Evolutionary conservation across 2,797 vertebrate species (phyloP).

Genomic region (Anguilla obscura): DNA sequence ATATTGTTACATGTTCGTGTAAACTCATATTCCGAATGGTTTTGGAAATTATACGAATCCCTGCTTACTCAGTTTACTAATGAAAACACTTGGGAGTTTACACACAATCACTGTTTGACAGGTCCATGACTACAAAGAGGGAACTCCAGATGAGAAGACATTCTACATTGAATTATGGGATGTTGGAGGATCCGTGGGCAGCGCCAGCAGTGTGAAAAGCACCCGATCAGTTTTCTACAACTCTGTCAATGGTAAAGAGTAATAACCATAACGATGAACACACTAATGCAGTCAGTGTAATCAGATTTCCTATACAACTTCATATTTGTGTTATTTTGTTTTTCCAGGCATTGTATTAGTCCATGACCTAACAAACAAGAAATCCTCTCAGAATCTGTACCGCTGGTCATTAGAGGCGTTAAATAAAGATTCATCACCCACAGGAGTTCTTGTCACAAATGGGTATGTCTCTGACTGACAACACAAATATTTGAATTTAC

Average conservation of each 20-base stretch:
- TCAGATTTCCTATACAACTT: not conserved
- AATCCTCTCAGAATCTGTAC: constrained; percentile 96
- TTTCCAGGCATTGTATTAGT: constrained; percentile 91
- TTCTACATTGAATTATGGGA: constrained; percentile 98
- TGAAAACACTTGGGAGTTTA: not conserved
- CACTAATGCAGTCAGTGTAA: not conserved
- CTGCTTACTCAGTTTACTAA: not conserved
- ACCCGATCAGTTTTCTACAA: constrained; percentile 97
- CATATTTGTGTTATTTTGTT: constrained; percentile 20
- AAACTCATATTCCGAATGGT: not conserved
- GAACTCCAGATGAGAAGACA: constrained; percentile 95
- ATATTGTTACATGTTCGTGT: not conserved
- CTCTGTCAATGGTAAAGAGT: constrained; percentile 88
- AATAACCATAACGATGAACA: not conserved
- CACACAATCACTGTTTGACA: constrained; percentile 50
- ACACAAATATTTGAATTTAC: not conserved
- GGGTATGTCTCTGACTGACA: constrained; percentile 72
- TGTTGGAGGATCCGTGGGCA: constrained; percentile 93
- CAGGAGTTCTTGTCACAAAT: constrained; percentile 92
- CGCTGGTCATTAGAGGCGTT: constrained; percentile 93
- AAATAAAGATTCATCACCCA: constrained; percentile 88
- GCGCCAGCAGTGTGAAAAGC: constrained; percentile 92
- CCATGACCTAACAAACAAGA: constrained; percentile 98
- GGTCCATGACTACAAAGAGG: constrained; percentile 97
- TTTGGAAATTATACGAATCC: not conserved